Base-by-base conservation (phyloP, 1,140 invertebrate species). In the Drosophila dunni region DNA sequence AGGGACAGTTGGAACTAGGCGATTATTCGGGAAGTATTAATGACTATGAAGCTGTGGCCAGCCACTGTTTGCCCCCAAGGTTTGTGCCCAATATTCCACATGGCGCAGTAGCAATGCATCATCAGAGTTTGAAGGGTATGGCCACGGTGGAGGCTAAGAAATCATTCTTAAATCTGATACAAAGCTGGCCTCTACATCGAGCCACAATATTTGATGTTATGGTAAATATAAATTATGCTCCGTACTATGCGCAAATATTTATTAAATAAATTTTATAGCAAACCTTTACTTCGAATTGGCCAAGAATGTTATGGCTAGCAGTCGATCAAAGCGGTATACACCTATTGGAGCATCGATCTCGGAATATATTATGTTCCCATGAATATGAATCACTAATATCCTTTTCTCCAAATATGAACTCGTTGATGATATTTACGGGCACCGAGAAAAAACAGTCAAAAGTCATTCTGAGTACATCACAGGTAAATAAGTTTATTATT, bases 281-380 rank as follows among this genome's bases (percentile, higher is more conserved):
- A 96, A 98, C 97, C 13, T 98, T 98, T 91, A 98, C 98, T 2
- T 98, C 97, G 9, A 98, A 98, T 91, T 98, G 98, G 97, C 98
- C 98, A 65, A 93, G 96, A 68, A 94, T 96, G 17, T 93, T 99
- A 5, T 98, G 98, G 97, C 93, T 99, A 50, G 97, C 97, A 9
- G 96, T 99, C 4, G 97, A 98, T 93, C 97, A 98, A 92, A 95
- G 94, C 80, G 98, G 98, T n/a, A 94, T 99, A 58, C 97, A 98
- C 91, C 93, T 99, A 48, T 93, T 99, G 62, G 97, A 98, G 84
- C 96, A 97, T 86, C 95, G 97, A 60, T 96, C 97, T 5, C 95
- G 97, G 63, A 96, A 98, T 90, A 95, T 97, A 33, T 94, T 98
- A 1, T 97, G 97, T 92, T 97, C 96, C 78, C 98, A 97, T 91